These are phyloP conservation scores for Uropsilus gracilis DNA, from an alignment of 2,113 vertebrate genomes.

Conservation along the genomic window DNA sequence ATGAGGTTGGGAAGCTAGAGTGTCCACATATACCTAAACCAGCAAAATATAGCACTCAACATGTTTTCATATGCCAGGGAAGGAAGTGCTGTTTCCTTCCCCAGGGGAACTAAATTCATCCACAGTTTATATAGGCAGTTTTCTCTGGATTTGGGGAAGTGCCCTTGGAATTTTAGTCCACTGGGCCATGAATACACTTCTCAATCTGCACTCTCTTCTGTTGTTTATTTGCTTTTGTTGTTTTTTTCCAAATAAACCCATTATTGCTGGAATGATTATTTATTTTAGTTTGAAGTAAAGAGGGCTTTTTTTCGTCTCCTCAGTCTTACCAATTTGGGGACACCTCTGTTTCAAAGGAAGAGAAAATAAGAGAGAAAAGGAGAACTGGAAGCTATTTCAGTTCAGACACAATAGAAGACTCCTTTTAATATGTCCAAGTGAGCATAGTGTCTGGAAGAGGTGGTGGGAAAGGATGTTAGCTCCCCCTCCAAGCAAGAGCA, in stretches of 20 bases:
- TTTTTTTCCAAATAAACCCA: too few species aligned
- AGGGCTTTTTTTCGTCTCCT: neutral
- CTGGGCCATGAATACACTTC: too few species aligned
- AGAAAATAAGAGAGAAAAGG: neutral
- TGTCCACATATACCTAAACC: neutral
- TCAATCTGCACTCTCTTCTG: too few species aligned
- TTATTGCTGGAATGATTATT: too few species aligned
- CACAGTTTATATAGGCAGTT: too few species aligned
- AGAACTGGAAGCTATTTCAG: neutral
- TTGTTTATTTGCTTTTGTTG: too few species aligned
- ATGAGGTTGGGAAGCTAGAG: neutral
- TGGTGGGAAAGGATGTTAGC: neutral
- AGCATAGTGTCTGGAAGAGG: neutral
- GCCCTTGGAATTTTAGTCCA: too few species aligned
- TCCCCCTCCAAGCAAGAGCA: neutral
- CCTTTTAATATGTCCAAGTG: neutral
- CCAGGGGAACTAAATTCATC: neutral
- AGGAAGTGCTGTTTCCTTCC: neutral
- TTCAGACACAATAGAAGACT: neutral
- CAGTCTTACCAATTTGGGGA: neutral
- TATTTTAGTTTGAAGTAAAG: too few species aligned
- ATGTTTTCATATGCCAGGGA: neutral
- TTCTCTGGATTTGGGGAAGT: too few species aligned
- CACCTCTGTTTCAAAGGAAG: neutral
- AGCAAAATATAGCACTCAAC: neutral